phyloP scores from a whole-genome alignment of 2,888 invertebrate species.

The Thymelicus lineola region DNA sequence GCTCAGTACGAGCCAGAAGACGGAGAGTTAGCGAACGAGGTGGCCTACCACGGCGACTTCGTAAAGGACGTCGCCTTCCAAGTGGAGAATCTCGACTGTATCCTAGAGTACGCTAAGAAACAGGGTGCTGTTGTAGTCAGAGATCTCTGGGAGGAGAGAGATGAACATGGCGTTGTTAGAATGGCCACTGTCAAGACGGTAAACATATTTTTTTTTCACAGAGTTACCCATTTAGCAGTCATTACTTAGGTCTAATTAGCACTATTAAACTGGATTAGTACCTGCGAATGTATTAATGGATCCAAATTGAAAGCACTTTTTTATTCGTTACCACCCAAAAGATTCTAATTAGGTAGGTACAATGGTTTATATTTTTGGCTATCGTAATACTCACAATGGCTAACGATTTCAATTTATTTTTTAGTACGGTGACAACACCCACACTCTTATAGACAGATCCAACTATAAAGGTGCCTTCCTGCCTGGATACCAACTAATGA shows the following conservation, averaged over 20 bases:
- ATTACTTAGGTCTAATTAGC: no score
- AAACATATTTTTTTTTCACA: background rate
- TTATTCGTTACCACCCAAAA: no score
- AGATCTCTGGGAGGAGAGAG: slow-evolving; percentile 95
- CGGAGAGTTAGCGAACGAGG: slow-evolving; percentile 90
- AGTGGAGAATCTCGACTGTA: slow-evolving; percentile 96
- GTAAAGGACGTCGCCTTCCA: slow-evolving; percentile 98
- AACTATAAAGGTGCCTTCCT: slow-evolving; percentile 94
- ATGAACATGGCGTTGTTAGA: slow-evolving; percentile 92
- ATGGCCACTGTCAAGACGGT: slow-evolving; percentile 97
- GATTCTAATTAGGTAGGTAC: no score
- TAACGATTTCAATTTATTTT: background rate
- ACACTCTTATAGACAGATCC: slow-evolving; percentile 96
- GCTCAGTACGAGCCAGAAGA: slow-evolving; percentile 94
- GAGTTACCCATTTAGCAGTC: no score
- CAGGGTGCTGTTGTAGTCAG: slow-evolving; percentile 94
- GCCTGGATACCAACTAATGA: slow-evolving; percentile 89
- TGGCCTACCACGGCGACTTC: slow-evolving; percentile 97
- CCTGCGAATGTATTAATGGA: no score
- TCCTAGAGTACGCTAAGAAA: slow-evolving; percentile 92
- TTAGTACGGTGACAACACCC: slow-evolving; percentile 98
- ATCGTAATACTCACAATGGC: no score
- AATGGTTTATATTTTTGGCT: no score
- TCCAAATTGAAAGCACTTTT: no score
- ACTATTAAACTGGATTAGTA: no score